Conservation (phyloP, 2,113 vertebrate species). For the Cyrtonyx montezumae region DNA sequence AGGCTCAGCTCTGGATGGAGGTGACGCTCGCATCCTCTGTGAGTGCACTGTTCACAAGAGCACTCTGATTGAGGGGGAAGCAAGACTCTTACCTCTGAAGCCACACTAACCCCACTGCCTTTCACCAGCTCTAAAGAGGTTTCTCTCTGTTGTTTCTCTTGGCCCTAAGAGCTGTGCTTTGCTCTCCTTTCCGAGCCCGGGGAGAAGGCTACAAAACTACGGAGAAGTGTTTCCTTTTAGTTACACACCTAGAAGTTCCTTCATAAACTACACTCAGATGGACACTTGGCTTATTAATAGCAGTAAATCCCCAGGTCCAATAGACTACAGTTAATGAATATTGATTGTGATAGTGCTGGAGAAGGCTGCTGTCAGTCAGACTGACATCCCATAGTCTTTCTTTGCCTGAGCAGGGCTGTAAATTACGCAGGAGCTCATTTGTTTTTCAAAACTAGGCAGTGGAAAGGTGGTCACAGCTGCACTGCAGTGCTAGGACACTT, state of each 20-base stretch:
- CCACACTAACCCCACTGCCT: background rate
- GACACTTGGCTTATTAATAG: slow-evolving; percentile 22
- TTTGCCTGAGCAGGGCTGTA: background rate
- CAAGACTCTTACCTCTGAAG: background rate
- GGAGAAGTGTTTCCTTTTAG: background rate
- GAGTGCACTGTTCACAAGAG: background rate
- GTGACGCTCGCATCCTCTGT: background rate
- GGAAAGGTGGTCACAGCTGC: background rate
- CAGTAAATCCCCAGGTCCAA: slow-evolving; percentile 12
- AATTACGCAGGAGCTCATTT: background rate
- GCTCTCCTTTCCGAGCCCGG: background rate
- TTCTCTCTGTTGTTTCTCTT: background rate
- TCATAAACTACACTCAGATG: background rate
- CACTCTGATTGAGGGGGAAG: background rate
- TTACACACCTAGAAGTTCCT: background rate
- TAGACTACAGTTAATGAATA: slow-evolving; percentile 43
- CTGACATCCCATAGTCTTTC: background rate
- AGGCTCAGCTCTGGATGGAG: background rate
- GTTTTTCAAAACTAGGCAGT: background rate
- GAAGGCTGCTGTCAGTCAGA: background rate
- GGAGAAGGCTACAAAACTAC: background rate
- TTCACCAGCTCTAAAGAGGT: background rate
- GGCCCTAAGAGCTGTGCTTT: background rate
- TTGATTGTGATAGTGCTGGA: slow-evolving; percentile 12
- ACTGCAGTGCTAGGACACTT: background rate